phyloP scores from a whole-genome alignment of 2,888 invertebrate species.

The Rhingia campestris region DNA sequence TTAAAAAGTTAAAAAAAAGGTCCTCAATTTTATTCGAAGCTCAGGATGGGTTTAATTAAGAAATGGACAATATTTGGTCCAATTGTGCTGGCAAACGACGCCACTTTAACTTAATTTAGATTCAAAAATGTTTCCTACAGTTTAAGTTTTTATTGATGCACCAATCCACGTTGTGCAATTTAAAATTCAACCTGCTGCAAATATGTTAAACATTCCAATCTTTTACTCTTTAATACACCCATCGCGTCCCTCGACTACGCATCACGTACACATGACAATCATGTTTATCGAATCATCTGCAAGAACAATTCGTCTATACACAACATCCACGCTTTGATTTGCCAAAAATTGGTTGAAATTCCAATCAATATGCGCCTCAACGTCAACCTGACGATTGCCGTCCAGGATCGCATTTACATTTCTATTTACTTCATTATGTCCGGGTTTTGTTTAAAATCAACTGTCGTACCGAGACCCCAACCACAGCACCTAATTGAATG shows the following conservation, averaged over 20 bases:
- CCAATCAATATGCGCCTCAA: conserved; percentile 53
- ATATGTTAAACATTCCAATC: conserved; percentile 38
- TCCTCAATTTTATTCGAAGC: too few relatives aligned
- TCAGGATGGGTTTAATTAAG: too few relatives aligned
- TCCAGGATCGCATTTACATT: conserved; percentile 66
- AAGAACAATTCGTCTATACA: conserved; percentile 8
- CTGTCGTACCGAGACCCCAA: conserved; percentile 5
- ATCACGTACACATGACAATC: conserved; percentile 23
- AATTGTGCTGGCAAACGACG: too few relatives aligned
- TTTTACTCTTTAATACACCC: conserved; percentile 38
- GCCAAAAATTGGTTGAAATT: conserved; percentile 33
- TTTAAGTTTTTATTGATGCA: too few relatives aligned
- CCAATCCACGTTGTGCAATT: too few relatives aligned
- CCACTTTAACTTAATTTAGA: too few relatives aligned
- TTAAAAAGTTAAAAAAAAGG: too few relatives aligned
- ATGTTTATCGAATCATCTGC: conserved; percentile 31
- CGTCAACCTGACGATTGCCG: background rate
- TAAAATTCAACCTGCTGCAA: background rate
- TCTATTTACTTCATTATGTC: conserved; percentile 65
- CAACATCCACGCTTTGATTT: conserved; percentile 16
- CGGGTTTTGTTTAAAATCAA: conserved; percentile 64
- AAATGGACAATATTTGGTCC: too few relatives aligned
- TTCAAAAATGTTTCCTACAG: too few relatives aligned
- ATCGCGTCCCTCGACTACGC: background rate
- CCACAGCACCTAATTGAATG: conserved; percentile 66